Conservation (phyloP, 2,888 invertebrate genomes). For the Eupithecia exiguata region DNA sequence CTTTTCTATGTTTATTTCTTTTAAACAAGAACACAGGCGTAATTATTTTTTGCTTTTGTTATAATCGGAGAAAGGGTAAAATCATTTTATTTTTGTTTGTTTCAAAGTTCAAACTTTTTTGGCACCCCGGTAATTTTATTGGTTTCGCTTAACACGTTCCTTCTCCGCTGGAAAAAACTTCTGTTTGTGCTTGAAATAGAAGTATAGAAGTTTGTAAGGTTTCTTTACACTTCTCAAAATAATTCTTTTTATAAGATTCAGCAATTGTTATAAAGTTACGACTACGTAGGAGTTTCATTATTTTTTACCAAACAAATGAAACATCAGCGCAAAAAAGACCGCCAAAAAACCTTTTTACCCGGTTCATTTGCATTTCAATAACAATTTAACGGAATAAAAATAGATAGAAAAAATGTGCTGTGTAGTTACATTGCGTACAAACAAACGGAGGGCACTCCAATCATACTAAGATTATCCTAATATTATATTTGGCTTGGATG, state of each 20-base stretch:
- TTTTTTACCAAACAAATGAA: not conserved
- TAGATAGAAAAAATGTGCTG: slow-evolving; percentile 28
- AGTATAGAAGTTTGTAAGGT: not conserved
- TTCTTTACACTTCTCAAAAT: not conserved
- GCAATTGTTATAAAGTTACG: not conserved
- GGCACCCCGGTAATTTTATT: not conserved
- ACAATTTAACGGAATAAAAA: slow-evolving; percentile 30
- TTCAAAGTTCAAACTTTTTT: not conserved
- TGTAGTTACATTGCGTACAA: slow-evolving; percentile 43
- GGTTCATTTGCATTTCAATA: slow-evolving; percentile 29
- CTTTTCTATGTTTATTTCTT: not conserved
- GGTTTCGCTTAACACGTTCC: not conserved
- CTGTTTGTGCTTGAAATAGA: not conserved
- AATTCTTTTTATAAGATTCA: not conserved
- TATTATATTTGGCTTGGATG: slow-evolving; percentile 55
- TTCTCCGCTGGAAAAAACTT: not conserved
- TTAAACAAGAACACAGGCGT: not conserved
- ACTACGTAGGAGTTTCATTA: not conserved
- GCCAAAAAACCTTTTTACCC: slow-evolving; percentile 16
- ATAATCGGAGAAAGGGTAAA: not conserved
- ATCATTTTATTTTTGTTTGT: not conserved
- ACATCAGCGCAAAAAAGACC: not conserved
- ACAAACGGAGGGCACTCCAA: slow-evolving; percentile 54
- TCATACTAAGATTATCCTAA: slow-evolving; percentile 74
- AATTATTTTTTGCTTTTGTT: not conserved